Base-by-base conservation (phyloP, 2,797 vertebrate species). In the Sitta carolinensis region DNA sequence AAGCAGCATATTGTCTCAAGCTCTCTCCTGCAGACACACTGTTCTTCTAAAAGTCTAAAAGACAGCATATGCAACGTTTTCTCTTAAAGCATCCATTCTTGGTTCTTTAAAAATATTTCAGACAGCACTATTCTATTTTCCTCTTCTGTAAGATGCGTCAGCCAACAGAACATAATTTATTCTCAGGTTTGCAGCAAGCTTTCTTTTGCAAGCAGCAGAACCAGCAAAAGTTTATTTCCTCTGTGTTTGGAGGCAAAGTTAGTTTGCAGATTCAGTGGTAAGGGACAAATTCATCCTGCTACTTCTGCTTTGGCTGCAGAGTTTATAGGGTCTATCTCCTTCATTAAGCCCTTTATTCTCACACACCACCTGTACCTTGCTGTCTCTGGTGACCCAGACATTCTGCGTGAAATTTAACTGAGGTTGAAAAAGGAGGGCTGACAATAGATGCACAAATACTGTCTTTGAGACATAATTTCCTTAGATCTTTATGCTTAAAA, bases 171-270 rank as follows among this genome's bases (percentile, higher is more conserved):
- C 25, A 52, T n/a, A 82, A 79, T 47, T 79, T 27, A 86, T 45
- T 48, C 69, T 70, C 20, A 23, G 25, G 43, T 54, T 85, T 59
- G 80, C 34, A 68, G 16, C 19, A 87, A 72, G 38, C 17, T 70
- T 83, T 90, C n/a, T 34, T 77, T 54, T 45, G 42, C 57, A 96
- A 94, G 32, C 54, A 87, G 54, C 29, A 88, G 32, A 94, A 88
- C 19, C 34, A 81, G 38, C 16, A 86, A 57, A 94, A 64, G 48
- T 74, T 87, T 62, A 51, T 77, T 83, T 95, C 45, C 19, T 55
- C 61, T 81, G 16, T 34, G 54, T 70, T 82, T 63, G 52, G 52
- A 91, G 30, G 38, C 61, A 81, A 95, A 92, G 62, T 19, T 59
- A 74, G 10, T 78, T 86, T 69, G 58, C 32, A 64, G 38, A 42